These are phyloP conservation scores for Eupeodes luniger DNA, from an alignment of 2,888 invertebrate species.

Conservation along the genomic window DNA sequence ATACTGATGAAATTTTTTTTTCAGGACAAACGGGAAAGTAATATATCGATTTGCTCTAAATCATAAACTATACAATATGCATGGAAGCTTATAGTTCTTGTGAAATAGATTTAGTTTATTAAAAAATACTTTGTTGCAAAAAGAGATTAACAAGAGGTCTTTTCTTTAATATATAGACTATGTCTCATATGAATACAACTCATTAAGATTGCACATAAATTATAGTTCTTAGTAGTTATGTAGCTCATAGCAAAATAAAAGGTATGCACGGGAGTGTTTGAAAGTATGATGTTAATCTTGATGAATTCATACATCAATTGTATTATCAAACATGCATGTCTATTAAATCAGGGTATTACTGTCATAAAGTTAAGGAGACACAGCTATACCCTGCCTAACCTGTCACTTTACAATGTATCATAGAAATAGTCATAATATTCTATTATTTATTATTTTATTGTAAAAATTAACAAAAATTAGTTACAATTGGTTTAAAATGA, in stretches of 20 bases:
- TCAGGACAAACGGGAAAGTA: conserved; percentile 4
- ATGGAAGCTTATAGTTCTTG: conserved; percentile 7
- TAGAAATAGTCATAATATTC: background rate
- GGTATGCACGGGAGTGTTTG: conserved; percentile 7
- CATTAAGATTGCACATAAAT: conserved; percentile 39
- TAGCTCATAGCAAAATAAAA: background rate
- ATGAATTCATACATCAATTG: conserved; percentile 11
- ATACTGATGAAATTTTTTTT: background rate
- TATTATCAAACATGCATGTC: background rate
- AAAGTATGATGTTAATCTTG: conserved; percentile 17
- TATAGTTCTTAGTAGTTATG: background rate
- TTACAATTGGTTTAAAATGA: conserved; percentile 11
- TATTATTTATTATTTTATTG: background rate
- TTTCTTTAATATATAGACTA: background rate
- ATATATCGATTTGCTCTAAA: conserved; percentile 12
- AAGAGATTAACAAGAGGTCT: background rate
- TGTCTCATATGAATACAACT: background rate
- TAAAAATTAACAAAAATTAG: conserved; percentile 7
- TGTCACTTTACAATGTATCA: conserved; percentile 1
- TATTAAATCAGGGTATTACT: conserved; percentile 34
- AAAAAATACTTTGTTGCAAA: conserved; percentile 27
- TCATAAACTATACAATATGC: background rate
- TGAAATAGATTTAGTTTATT: conserved; percentile 1
- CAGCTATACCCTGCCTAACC: background rate
- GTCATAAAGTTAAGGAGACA: background rate